Evolutionary conservation across 2,113 vertebrate genomes (phyloP).

Genomic region (Chamaetylas fuelleborni): DNA sequence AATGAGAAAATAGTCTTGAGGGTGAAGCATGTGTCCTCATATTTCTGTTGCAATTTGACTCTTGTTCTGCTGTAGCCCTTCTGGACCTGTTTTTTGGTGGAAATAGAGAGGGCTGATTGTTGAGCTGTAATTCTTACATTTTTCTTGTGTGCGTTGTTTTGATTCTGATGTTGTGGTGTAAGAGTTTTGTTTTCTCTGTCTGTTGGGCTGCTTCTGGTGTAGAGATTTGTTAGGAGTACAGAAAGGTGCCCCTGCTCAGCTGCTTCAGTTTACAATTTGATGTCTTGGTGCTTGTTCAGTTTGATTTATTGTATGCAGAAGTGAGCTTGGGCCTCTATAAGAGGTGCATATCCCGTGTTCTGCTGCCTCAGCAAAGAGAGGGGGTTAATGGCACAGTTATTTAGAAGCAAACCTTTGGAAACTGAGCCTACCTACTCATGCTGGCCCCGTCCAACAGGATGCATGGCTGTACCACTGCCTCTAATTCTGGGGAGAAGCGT

Average conservation of each 20-base stretch:
- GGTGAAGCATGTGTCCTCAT: not conserved
- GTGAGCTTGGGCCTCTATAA: not conserved
- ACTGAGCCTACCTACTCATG: rapidly evolving
- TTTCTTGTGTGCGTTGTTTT: not conserved
- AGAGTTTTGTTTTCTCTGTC: not conserved
- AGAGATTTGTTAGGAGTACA: not conserved
- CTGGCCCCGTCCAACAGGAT: not conserved
- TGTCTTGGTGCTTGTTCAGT: not conserved
- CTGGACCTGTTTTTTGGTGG: not conserved
- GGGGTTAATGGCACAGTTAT: not conserved
- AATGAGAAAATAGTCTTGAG: not conserved
- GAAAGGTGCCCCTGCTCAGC: not conserved
- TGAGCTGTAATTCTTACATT: not conserved
- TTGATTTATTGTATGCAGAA: not conserved
- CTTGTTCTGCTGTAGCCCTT: not conserved
- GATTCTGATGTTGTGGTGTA: not conserved
- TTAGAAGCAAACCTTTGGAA: not conserved
- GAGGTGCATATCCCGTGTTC: not conserved
- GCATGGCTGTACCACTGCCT: not conserved
- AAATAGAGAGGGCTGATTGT: not conserved
- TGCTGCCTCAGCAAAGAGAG: not conserved
- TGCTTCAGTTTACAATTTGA: not conserved
- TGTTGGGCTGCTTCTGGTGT: not conserved
- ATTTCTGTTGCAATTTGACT: not conserved
- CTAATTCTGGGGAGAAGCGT: not conserved